Conservation (phyloP, 2,113 vertebrate species). For the Dendropsophus ebraccatus region DNA sequence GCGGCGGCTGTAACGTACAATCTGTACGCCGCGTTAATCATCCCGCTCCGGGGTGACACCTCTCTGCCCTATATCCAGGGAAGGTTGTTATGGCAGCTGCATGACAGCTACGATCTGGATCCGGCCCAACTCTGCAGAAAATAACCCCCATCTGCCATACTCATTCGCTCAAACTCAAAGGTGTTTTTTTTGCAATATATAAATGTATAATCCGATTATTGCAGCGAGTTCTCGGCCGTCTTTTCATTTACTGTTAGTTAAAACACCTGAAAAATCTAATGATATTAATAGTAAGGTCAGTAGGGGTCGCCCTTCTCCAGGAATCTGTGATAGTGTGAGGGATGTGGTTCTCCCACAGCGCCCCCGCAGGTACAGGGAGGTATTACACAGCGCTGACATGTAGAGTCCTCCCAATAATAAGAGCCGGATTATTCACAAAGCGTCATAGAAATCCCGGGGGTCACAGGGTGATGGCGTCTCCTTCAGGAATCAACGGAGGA, state of each 20-base stretch:
- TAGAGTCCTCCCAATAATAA: no score
- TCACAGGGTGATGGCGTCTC: no score
- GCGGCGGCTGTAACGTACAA: no score
- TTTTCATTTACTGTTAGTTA: neutral
- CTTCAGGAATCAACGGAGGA: no score
- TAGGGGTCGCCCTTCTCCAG: no score
- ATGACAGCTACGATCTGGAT: neutral
- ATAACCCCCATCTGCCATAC: neutral
- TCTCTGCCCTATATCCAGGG: neutral
- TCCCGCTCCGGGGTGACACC: neutral
- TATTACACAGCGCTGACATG: no score
- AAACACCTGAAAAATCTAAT: neutral
- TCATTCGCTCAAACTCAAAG: neutral
- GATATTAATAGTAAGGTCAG: neutral
- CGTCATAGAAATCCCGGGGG: no score
- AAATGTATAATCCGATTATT: neutral
- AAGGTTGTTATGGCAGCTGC: neutral
- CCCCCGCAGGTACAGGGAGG: neutral
- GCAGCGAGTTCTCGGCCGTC: no score
- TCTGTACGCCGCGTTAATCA: neutral
- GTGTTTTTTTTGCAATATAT: neutral
- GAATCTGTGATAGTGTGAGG: no score
- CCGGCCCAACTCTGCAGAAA: neutral
- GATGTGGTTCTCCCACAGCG: neutral
- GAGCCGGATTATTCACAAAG: no score